Evolutionary conservation across 2,113 vertebrate genomes (phyloP).

Genomic region (Brienomyrus longianalis): DNA sequence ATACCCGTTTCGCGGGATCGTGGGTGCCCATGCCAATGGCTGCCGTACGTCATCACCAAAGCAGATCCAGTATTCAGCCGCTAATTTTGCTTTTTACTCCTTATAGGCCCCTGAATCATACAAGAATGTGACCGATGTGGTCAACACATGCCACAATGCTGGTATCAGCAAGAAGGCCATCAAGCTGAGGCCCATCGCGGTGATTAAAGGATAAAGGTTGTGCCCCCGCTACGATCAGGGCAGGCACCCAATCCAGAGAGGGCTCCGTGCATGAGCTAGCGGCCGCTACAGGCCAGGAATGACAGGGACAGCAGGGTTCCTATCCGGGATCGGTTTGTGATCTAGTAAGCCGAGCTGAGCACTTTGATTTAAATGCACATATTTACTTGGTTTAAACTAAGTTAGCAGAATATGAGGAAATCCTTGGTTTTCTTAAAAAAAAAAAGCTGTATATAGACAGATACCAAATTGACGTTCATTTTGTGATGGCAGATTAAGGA

Average conservation of each 20-base stretch:
- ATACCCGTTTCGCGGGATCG: slow-evolving; percentile 25
- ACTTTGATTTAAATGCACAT: not conserved
- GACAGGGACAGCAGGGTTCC: not conserved
- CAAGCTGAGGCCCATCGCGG: slow-evolving; percentile 90
- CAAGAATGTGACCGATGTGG: slow-evolving; percentile 94
- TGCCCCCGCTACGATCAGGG: not conserved
- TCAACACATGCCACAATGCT: slow-evolving; percentile 90
- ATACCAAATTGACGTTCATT: not conserved
- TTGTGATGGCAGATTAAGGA: not conserved
- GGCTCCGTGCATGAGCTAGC: not conserved
- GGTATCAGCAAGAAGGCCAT: slow-evolving; percentile 98
- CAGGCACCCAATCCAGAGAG: not conserved
- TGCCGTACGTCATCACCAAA: not conserved
- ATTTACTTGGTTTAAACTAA: not conserved
- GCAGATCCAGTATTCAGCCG: not conserved
- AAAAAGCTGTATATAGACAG: not conserved
- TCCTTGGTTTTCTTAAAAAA: not conserved
- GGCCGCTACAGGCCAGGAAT: not conserved
- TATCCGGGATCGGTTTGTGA: not conserved
- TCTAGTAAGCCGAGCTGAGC: not conserved
- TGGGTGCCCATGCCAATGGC: not conserved
- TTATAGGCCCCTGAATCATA: slow-evolving; percentile 91
- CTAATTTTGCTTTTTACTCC: not conserved
- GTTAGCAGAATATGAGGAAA: not conserved
- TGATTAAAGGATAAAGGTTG: slow-evolving; percentile 83